Conservation (phyloP, 2,797 vertebrate genomes). For the Nyctalus aviator region DNA sequence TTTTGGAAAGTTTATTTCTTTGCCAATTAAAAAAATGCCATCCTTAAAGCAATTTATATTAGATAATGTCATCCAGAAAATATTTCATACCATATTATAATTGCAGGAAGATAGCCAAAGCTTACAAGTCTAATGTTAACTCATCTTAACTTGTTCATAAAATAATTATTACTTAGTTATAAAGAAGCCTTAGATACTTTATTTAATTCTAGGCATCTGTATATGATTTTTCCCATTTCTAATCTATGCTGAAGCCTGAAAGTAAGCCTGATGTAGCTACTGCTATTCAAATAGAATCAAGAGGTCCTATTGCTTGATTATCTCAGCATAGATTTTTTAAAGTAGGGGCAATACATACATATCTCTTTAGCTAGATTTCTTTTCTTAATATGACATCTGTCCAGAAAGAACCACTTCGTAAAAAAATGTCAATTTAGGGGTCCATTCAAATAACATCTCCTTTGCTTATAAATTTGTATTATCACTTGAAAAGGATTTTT, state of each 20-base stretch:
- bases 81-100: background rate
- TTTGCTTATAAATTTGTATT: constrained; percentile 21
- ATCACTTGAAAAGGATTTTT: background rate
- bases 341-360: constrained; percentile 31
- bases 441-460: background rate
- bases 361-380: constrained; percentile 13
- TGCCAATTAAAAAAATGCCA: background rate
- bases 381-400: constrained; percentile 55
- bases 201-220: constrained; percentile 18
- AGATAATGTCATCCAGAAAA: constrained; percentile 16
- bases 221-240: background rate
- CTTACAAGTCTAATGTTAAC: background rate
- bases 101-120: background rate
- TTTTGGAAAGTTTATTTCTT: constrained; percentile 14
- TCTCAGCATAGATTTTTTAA: constrained; percentile 45
- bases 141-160: background rate
- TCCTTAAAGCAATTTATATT: constrained; percentile 2
- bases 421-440: background rate
- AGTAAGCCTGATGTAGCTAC: constrained; percentile 8
- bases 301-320: constrained; percentile 22
- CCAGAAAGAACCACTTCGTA: constrained; percentile 10
- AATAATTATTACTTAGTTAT: background rate
- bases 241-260: background rate
- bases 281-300: constrained; percentile 62
- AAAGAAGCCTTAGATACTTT: background rate